Evolutionary conservation across 2,888 invertebrate species (phyloP), one percentile per base, ranked within the genome.

Genomic region (Spilarctia lutea): DNA sequence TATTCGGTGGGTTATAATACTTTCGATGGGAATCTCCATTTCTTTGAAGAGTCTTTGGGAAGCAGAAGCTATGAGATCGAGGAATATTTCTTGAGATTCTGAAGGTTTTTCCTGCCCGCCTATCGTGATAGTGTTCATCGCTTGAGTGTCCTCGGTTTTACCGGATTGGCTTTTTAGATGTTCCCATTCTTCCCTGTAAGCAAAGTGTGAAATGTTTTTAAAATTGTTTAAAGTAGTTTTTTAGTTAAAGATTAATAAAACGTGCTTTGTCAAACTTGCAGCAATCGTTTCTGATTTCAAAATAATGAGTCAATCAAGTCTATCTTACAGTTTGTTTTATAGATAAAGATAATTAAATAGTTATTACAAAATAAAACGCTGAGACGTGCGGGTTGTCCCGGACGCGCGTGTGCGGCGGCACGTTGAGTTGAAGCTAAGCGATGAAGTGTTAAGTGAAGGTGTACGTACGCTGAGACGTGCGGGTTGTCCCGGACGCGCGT

Each of bases 351-450:
- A 35, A 6, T 35, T 35, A 35, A 35, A 35, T 35, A 35, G 3
- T 35, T 35, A 35, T 35, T 35, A 35, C 35, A 3, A 4, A 35
- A n/a, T n/a, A n/a, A n/a, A n/a, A 98, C 98, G 98, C 98, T 24
- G 99, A 99, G 0, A 99, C 98, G 90, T 99, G 99, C 1, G 99
- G 98, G 94, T 99, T 99, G 84, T 99, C 98, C 78, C 99, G 96
- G 60, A 99, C 97, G 91, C 98, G 98, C 81, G 98, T 98, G 91
- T 99, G 98, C 0, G 99, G 99, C 82, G 35, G 35, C 6, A 35
- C 6, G 35, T 6, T 35, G 6, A 35, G 35, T 4, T 35, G 35
- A 35, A 35, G n/a, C n/a, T n/a, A n/a, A n/a, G n/a, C n/a, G n/a
- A n/a, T n/a, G 3, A 6, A 33, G 33, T 33, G 33, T 2, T 33